These are phyloP conservation scores for Sebastolobus alascanus DNA, from an alignment of 2,797 vertebrate species.

Conservation along the genomic window DNA sequence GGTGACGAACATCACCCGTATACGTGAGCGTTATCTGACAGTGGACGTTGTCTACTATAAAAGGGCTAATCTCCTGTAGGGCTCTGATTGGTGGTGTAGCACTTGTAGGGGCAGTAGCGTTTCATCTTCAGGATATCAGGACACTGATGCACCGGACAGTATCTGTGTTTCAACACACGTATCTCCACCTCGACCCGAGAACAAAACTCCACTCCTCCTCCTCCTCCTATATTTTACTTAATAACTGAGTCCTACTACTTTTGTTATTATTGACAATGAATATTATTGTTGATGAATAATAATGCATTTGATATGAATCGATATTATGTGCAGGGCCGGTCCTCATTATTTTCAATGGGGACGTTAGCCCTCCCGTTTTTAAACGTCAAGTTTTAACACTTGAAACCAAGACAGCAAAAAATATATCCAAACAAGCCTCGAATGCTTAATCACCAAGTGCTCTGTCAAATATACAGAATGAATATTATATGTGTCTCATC, in stretches of 20 bases:
- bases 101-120: conserved; percentile 13
- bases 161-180: conserved; percentile 13
- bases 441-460: conserved; percentile 84
- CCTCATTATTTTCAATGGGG: conserved; percentile 99
- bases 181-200: conserved; percentile 35
- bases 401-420: conserved; percentile 71
- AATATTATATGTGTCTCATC: conserved; percentile 28
- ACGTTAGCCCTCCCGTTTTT: conserved; percentile 75
- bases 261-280: conserved; percentile 69
- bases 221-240: conserved; percentile 69
- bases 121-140: conserved; percentile 47
- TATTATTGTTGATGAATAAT: conserved; percentile 69
- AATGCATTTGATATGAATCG: conserved; percentile 74
- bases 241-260: conserved; percentile 71
- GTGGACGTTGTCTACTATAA: conserved; percentile 38
- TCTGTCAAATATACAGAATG: conserved; percentile 37
- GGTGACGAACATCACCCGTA: conserved; percentile 3
- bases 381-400: conserved; percentile 73
- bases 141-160: conserved; percentile 30
- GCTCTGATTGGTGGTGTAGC: conserved; percentile 43
- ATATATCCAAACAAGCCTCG: conserved; percentile 55
- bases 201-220: conserved; percentile 24
- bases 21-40: conserved; percentile 33
- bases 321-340: conserved; percentile 66
- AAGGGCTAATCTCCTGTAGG: conserved; percentile 69